Evolutionary conservation across 2,113 vertebrate genomes (phyloP), one percentile per base, ranked within the genome.

Genomic region (Forbesichthys papilliferus): DNA sequence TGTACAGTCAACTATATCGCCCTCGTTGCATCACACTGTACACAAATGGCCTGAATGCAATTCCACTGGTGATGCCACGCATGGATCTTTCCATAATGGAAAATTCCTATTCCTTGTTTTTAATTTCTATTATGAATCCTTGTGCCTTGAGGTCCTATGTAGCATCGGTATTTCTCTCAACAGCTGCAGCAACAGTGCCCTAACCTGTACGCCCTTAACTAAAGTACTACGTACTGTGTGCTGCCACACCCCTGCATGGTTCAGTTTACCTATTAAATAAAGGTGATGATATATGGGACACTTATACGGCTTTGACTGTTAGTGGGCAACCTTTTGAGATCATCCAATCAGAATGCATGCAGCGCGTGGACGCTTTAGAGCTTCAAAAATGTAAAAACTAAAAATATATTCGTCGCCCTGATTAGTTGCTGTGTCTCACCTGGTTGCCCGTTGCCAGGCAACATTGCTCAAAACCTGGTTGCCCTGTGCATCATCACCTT

Each of bases 191-290:
- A 52, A 58, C 64, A 54, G 51, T 71, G 14, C 62, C 75, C 63
- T 27, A 70, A 68, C 56, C 77, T 14, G 61, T 52, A 71, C 1
- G 27, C 69, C 61, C 27, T 27, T 27, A 27, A 27, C 27, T 27
- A 27, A 27, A 27, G 27, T 27, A 27, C 27, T 27, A 27, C 27
- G 27, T 20, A 64, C n/a, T 66, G 76, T 66, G 73, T 67, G n/a
- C 73, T 60, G 61, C 62, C 61, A 66, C 74, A 80, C 58, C 69
- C 69, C 14, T 88, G 88, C 88, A 89, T 84, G 88, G 72, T 73
- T 34, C 69, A 73, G 75, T 75, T 75, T 69, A 71, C 65, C 61
- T 34, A 27, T 27, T 27, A 27, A 27, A 27, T 27, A 27, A 27
- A 27, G 27, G 27, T 27, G 27, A 27, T 27, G 27, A 27, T 27